A percentile compares a stretch with the other conserved stretches of the same genome.
These are phyloP conservation scores for Cantharis rustica DNA, from an alignment of 2,888 invertebrate species.

Conservation along the genomic window DNA sequence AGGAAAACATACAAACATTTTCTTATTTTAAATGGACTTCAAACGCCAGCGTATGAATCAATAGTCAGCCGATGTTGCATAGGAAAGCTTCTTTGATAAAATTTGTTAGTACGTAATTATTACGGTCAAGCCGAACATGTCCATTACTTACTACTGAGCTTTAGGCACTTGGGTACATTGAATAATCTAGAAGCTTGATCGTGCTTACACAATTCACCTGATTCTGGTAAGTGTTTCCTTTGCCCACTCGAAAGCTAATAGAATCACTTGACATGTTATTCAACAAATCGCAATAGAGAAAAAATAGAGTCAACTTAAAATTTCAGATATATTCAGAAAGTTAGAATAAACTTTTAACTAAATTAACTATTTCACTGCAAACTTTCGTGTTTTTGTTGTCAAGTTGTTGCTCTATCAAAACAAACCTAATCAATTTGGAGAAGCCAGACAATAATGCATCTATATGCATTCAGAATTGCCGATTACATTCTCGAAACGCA, in stretches of 20 bases:
- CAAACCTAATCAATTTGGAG: conserved; percentile 27
- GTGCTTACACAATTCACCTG: conserved; percentile 16
- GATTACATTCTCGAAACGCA: conserved; percentile 34
- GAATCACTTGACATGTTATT: not conserved
- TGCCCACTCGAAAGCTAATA: not conserved
- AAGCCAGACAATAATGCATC: conserved; percentile 33
- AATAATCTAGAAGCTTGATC: conserved; percentile 12
- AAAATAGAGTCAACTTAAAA: not conserved
- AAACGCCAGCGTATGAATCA: not conserved
- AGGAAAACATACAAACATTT: not conserved
- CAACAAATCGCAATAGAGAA: not conserved
- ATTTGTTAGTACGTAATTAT: not conserved
- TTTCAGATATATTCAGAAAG: not conserved
- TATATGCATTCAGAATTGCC: conserved; percentile 17
- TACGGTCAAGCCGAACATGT: not conserved
- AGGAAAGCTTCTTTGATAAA: not conserved
- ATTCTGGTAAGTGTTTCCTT: conserved; percentile 2
- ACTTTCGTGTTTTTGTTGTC: not conserved
- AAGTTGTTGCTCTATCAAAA: not conserved
- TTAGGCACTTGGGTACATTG: not conserved
- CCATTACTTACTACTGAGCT: not conserved
- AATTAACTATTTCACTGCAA: not conserved
- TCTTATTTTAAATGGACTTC: not conserved
- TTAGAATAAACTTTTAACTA: not conserved
- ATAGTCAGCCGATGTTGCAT: not conserved